Base-by-base conservation (phyloP, 2,797 vertebrate species). In the Poecilia picta region DNA sequence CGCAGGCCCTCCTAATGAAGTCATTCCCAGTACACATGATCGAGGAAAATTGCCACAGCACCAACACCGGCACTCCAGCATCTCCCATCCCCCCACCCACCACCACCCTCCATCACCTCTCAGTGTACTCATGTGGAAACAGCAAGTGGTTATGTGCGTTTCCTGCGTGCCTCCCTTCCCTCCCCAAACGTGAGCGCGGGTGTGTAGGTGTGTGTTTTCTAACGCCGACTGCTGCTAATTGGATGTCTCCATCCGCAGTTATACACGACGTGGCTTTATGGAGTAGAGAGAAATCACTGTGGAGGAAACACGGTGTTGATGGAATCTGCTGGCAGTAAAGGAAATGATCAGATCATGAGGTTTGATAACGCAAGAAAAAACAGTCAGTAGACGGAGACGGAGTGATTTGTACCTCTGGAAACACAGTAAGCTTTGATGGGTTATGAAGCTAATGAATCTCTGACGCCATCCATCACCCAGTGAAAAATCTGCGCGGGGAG, bases 161-260 rank as follows among this genome's bases (percentile, higher is more conserved):
- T 89, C 74, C 71, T 49, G 36, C 75, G 76, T 73, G 81, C 81
- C 87, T 83, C 76, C 74, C 18, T 75, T 77, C 71, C 66, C 70
- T 55, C 73, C 49, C 59, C 39, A 59, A 15, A 13, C 62, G 81
- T 77, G 87, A 74, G 51, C 39, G 77, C 82, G 80, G 85, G 80
- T 83, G 79, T 87, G 49, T 87, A 77, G 51, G 87, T 91, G 87
- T 91, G 89, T 90, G 91, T 85, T 93, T 53, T 85, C 91, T 88
- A 93, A 93, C 91, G 88, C 87, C 87, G 88, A 92, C 87, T 87
- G 88, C 87, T 91, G 62, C 92, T 95, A 95, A 95, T 94, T 94
- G 92, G 93, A 92, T 85, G 91, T 92, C 89, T 93, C 91, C 92
- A 89, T 85, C 81, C 43, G 85, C 83, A 16, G 88, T 87, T 80